Base-by-base conservation (phyloP, 2,797 vertebrate species). In the Potorous gilbertii region DNA sequence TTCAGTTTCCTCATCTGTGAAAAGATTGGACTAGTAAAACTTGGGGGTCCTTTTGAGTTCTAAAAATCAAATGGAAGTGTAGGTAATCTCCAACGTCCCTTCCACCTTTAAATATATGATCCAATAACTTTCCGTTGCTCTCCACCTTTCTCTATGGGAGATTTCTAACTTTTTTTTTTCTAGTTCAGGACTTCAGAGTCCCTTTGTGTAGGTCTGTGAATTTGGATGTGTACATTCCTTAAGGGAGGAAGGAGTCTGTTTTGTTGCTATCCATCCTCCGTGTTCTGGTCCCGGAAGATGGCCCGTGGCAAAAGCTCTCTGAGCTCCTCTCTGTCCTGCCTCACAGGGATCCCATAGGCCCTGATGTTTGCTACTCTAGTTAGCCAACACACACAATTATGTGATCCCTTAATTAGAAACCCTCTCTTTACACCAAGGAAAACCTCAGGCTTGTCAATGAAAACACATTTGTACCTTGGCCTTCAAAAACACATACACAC, bases 361-460 rank as follows among this genome's bases (percentile, higher is more conserved):
- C 21, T 0, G 2, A n/a, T 1, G 24, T 94, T 59, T 92, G 52
- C 52, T 94, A 92, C 21, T 93, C 74, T 3, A 0, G 89, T 81
- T 56, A 94, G 96, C 97, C 97, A 97, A 96, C 56, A 97, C 93
- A 96, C 96, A 95, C 93, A 95, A 95, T 96, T 96, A 95, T 40
- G 46, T 87, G 56, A 54, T 93, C 55, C 96, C 91, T 96, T 97
- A 96, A 94, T 98, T 97, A 97, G 97, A 97, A 96, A 97, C 89
- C 31, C 90, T 94, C 89, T 96, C 94, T 97, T 95, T 95, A 94
- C 94, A 93, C 94, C 93, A 93, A 62, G 81, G 96, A 97, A 95
- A 96, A 92, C 93, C 89, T 97, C 94, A 94, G 96, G 92, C 96
- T 97, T 97, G 96, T 98, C 97, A 95, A 97, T n/a, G 94, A 97